Percentiles rank a stretch among this genome's conserved stretches.
phyloP scores from a whole-genome alignment of 2,888 invertebrate genomes.

The Drosophila infuscata region DNA sequence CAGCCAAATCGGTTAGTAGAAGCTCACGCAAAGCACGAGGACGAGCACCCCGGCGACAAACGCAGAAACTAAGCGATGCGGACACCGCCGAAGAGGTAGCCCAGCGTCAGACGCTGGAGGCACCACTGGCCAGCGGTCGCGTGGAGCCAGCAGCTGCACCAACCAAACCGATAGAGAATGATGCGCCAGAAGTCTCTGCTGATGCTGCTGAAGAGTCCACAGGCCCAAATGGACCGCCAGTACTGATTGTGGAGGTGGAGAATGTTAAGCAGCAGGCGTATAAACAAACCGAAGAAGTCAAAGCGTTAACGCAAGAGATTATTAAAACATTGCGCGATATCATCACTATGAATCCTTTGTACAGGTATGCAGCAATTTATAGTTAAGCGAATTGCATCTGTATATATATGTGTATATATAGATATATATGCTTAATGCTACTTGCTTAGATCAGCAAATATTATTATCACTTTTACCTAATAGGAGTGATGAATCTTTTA shows the following conservation, averaged over 20 bases:
- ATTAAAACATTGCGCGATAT: conserved; percentile 99
- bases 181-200: neutral
- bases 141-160: conserved; percentile 27
- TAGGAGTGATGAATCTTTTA: conserved; percentile 19
- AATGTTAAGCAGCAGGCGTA: conserved; percentile 96
- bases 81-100: conserved; percentile 27
- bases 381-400: neutral
- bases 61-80: conserved; percentile 36
- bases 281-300: conserved; percentile 96
- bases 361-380: conserved; percentile 86
- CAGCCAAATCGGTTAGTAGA: conserved; percentile 76
- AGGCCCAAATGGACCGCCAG: conserved; percentile 78
- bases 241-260: conserved; percentile 97
- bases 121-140: conserved; percentile 40
- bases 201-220: conserved; percentile 15
- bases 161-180: conserved; percentile 24
- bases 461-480: conserved; percentile 13
- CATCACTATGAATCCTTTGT: conserved; percentile 98
- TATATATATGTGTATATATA: neutral
- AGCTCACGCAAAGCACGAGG: conserved; percentile 85
- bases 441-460: conserved; percentile 4
- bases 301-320: conserved; percentile 97
- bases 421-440: neutral
- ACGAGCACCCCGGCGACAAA: conserved; percentile 84
- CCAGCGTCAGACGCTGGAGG: conserved; percentile 49